Conservation (phyloP, 2,113 vertebrate genomes). For the Rattus norvegicus region GRCr8 NC_086019.1:33042001-33042500, state of each 20-base stretch:
- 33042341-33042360: background rate
- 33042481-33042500: rapidly evolving
- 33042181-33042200: background rate
- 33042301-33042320: background rate
- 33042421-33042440: no score
- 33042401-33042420: background rate
- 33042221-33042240: background rate
- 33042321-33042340: background rate
- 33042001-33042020: rapidly evolving
- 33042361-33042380: background rate
- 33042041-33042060: background rate
- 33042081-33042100: background rate
- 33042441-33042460: background rate
- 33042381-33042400: background rate
- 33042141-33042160: background rate
- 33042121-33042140: background rate
- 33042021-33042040: rapidly evolving
- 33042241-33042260: background rate
- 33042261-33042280: background rate
- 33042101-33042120: background rate
- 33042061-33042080: background rate
- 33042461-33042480: background rate
- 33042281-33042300: background rate
- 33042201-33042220: background rate
- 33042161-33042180: background rate